A percentile compares a stretch with the other conserved stretches of the same genome.
phyloP scores from a whole-genome alignment of 2,797 vertebrate species.

The Arctocebus calabarensis region DNA sequence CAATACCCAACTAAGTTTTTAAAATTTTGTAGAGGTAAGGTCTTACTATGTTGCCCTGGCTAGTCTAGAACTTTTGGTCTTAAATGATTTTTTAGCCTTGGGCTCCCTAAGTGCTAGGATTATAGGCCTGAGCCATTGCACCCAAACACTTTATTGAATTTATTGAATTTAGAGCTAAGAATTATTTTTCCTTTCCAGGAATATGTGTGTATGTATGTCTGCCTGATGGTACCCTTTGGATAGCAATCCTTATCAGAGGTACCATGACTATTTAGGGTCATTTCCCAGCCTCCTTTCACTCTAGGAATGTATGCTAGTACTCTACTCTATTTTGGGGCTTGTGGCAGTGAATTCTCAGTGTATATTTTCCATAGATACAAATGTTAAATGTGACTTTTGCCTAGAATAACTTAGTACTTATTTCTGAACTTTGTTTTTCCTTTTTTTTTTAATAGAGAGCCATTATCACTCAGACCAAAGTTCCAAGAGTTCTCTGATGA shows the following conservation, averaged over 20 bases:
- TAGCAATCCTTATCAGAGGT: not conserved
- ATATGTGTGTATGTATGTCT: not conserved
- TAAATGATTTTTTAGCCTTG: not conserved
- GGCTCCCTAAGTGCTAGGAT: not conserved
- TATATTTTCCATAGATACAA: not conserved
- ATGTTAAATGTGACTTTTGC: conserved; percentile 52
- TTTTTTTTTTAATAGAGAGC: conserved; percentile 70
- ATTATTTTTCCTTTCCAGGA: conserved; percentile 35
- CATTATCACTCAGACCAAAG: conserved; percentile 45
- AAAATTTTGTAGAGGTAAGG: not conserved
- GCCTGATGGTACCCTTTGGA: not conserved
- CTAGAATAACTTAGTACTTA: conserved; percentile 47
- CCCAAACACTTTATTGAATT: not conserved
- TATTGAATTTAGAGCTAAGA: conserved; percentile 13
- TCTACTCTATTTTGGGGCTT: not conserved
- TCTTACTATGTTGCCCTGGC: not conserved
- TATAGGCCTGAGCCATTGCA: too few species aligned
- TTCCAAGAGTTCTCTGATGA: conserved; percentile 38
- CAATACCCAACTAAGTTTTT: not conserved
- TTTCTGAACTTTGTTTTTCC: conserved; percentile 62
- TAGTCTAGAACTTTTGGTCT: not conserved
- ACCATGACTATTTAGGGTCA: not conserved
- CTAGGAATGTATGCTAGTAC: not conserved
- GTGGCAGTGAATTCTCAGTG: not conserved
- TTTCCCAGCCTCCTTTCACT: not conserved